Evolutionary conservation across 1,140 invertebrate genomes (phyloP).

Genomic region (Oedothorax gibbosus): DNA sequence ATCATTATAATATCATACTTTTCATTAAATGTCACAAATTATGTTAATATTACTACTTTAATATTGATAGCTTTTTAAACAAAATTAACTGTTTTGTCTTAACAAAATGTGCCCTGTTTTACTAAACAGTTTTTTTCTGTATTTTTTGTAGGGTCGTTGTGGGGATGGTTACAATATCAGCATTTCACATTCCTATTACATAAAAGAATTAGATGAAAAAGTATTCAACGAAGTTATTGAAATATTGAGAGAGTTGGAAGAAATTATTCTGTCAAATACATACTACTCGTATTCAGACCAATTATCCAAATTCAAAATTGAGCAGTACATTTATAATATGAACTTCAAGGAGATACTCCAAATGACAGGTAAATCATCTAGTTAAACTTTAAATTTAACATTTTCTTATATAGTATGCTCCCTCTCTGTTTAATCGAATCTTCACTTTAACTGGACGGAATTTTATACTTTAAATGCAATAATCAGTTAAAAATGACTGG

Average conservation of each 20-base stretch:
- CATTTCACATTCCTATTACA: background rate
- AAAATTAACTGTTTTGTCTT: background rate
- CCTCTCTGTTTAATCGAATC: no score
- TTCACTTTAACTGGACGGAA: no score
- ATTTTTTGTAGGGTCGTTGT: slow-evolving; percentile 6
- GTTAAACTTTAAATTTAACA: no score
- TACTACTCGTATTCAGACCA: background rate
- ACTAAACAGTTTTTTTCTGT: background rate
- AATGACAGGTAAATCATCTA: no score
- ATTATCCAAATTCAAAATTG: slow-evolving; percentile 13
- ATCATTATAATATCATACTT: no score
- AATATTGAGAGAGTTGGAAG: slow-evolving; percentile 6
- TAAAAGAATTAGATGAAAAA: slow-evolving; percentile 21
- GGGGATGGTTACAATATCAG: slow-evolving; percentile 3
- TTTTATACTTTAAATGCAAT: no score
- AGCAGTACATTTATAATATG: slow-evolving; percentile 30
- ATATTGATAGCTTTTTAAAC: background rate
- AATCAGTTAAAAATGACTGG: no score
- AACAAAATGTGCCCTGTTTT: background rate
- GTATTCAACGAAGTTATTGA: slow-evolving; percentile 2
- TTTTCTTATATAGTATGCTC: no score
- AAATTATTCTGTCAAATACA: slow-evolving; percentile 1
- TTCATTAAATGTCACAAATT: no score
- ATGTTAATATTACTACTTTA: no score
- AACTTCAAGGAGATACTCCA: no score